These are phyloP conservation scores for Scaptomyza caliginosa DNA, from an alignment of 2,888 invertebrate species.

Conservation along the genomic window DNA sequence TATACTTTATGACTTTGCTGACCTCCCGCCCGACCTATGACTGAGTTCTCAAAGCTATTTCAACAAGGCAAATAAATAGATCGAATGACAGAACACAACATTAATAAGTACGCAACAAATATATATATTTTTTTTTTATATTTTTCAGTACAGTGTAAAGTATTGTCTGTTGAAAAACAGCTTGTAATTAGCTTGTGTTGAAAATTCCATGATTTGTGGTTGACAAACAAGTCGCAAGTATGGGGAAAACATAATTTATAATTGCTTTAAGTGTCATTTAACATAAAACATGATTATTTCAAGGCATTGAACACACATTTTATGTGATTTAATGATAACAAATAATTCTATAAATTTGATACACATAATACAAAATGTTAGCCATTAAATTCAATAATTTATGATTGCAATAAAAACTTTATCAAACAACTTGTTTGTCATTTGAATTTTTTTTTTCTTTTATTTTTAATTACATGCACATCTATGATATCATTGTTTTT, in stretches of 20 bases:
- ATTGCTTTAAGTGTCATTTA: conserved; percentile 1
- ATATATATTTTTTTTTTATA: neutral
- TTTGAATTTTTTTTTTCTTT: no score
- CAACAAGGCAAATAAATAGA: conserved; percentile 41
- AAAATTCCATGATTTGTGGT: conserved; percentile 54
- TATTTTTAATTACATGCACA: neutral
- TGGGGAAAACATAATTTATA: neutral
- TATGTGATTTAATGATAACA: no score
- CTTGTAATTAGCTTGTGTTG: conserved; percentile 20
- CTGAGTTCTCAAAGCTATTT: conserved; percentile 23
- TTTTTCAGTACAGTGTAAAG: neutral
- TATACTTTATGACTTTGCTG: conserved; percentile 68
- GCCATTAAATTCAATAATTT: no score
- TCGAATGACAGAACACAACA: conserved; percentile 35
- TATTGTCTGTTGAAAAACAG: conserved; percentile 14
- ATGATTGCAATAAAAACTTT: no score
- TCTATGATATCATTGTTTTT: neutral
- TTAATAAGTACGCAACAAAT: conserved; percentile 23
- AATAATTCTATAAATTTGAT: no score
- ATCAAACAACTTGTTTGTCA: no score
- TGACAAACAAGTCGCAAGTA: conserved; percentile 3
- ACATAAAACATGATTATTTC: no score
- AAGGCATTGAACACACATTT: no score
- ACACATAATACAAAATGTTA: no score
- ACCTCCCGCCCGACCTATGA: conserved; percentile 65